Percentiles rank a stretch among this genome's conserved stretches.
Conservation (phyloP, 2,888 invertebrate species). For the Drosophila neutralis region DNA sequence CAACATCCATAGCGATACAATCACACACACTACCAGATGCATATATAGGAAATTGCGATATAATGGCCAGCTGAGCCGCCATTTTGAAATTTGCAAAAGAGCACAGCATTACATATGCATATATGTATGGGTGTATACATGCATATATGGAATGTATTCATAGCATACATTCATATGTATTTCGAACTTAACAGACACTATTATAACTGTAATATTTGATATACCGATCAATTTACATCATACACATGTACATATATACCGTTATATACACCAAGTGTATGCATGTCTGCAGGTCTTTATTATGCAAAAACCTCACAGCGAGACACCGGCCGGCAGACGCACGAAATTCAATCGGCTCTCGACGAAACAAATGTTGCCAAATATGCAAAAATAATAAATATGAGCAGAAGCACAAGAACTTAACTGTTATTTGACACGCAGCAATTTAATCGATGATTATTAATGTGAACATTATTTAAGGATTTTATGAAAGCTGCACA, state of each 20-base stretch:
- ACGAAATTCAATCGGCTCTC: conserved; percentile 18
- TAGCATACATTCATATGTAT: neutral
- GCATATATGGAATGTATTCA: neutral
- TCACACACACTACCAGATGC: neutral
- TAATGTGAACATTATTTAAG: conserved; percentile 60
- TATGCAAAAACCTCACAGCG: conserved; percentile 64
- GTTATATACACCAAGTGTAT: conserved; percentile 18
- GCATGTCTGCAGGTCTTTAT: conserved; percentile 28
- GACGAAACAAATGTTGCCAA: conserved; percentile 13
- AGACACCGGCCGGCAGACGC: conserved; percentile 64
- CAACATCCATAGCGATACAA: conserved; percentile 10
- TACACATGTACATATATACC: conserved; percentile 18
- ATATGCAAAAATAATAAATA: conserved; percentile 26
- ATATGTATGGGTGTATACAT: neutral
- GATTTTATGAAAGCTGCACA: conserved; percentile 74
- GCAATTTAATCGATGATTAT: conserved; percentile 68
- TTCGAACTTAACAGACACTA: neutral
- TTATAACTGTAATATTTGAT: conserved; percentile 5
- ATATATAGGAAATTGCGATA: conserved; percentile 15
- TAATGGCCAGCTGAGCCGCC: conserved; percentile 37
- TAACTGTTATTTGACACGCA: conserved; percentile 30
- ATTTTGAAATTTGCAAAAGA: conserved; percentile 53
- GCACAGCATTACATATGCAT: conserved; percentile 13
- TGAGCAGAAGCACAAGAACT: conserved; percentile 4
- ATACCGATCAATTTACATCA: conserved; percentile 6